A percentile compares a stretch with the other conserved stretches of the same genome.
Evolutionary conservation across 2,888 invertebrate genomes (phyloP).

Genomic region (Campaea margaritaria): DNA sequence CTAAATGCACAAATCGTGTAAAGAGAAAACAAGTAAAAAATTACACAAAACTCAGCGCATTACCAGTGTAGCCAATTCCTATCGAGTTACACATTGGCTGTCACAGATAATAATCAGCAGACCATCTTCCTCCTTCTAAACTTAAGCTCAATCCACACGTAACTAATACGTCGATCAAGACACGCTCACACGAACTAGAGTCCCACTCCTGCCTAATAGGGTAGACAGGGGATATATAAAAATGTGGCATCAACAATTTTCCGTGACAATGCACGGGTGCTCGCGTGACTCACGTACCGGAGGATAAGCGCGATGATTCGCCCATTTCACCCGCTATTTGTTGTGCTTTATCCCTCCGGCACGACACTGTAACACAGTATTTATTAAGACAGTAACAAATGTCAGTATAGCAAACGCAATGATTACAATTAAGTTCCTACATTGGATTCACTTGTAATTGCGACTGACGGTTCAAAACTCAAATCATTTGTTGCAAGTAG

Average conservation of each 20-base stretch:
- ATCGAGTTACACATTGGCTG: no score
- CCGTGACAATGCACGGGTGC: slow-evolving; percentile 44
- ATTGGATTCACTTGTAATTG: background rate
- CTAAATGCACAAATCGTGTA: no score
- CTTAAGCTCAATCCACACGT: background rate
- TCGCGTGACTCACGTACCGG: slow-evolving; percentile 54
- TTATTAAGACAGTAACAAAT: slow-evolving; percentile 5
- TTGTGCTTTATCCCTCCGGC: slow-evolving; percentile 47
- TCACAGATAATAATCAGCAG: no score
- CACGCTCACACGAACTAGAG: slow-evolving; percentile 7
- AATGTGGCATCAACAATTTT: slow-evolving; percentile 37
- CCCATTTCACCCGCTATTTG: slow-evolving; percentile 55
- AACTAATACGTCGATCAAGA: background rate
- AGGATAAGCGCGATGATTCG: slow-evolving; percentile 52
- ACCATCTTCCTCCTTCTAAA: background rate
- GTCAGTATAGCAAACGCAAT: background rate
- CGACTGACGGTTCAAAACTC: no score
- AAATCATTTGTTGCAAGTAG: no score
- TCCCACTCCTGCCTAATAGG: slow-evolving; percentile 19
- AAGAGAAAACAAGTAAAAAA: no score
- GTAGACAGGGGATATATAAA: slow-evolving; percentile 26
- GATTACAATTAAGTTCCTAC: background rate
- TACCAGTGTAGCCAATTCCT: no score
- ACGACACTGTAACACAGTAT: slow-evolving; percentile 34
- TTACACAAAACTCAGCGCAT: no score